A percentile compares a stretch with the other conserved stretches of the same genome.
Conservation (phyloP, 2,113 vertebrate species). For the Tragelaphus imberbis region DNA sequence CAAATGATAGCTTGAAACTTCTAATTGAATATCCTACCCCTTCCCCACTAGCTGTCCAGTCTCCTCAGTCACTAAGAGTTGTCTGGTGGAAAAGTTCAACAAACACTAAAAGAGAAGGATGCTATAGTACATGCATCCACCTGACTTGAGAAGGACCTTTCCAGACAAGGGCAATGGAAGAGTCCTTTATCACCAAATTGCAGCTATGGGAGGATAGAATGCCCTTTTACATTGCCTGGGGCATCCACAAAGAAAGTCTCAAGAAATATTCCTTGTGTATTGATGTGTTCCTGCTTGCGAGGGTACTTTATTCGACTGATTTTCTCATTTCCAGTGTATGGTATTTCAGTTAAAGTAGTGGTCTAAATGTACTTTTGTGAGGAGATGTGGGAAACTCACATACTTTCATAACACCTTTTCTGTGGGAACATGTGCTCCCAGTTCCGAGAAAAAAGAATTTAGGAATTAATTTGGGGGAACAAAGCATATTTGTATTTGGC, state of each 20-base stretch:
- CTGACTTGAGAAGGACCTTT: background rate
- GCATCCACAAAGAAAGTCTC: background rate
- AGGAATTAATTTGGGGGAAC: background rate
- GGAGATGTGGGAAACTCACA: background rate
- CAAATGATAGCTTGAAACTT: background rate
- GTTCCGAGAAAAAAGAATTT: background rate
- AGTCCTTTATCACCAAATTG: slow-evolving; percentile 30
- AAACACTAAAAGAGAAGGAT: background rate
- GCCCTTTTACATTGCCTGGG: background rate
- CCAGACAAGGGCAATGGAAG: background rate
- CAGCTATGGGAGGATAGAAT: slow-evolving; percentile 5
- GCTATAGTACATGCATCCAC: background rate
- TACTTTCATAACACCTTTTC: slow-evolving; percentile 7
- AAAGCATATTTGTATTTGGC: slow-evolving; percentile 35
- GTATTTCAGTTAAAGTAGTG: background rate
- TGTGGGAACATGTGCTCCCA: background rate
- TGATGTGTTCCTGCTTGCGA: slow-evolving; percentile 27
- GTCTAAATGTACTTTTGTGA: slow-evolving; percentile 17
- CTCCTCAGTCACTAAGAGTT: background rate
- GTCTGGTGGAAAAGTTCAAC: background rate
- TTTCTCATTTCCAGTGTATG: background rate
- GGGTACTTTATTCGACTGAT: background rate
- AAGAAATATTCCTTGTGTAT: slow-evolving; percentile 23
- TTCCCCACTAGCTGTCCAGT: background rate
- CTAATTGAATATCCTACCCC: background rate